Base-by-base conservation (phyloP, 2,888 invertebrate genomes). In the Scaptomyza reducta region DNA sequence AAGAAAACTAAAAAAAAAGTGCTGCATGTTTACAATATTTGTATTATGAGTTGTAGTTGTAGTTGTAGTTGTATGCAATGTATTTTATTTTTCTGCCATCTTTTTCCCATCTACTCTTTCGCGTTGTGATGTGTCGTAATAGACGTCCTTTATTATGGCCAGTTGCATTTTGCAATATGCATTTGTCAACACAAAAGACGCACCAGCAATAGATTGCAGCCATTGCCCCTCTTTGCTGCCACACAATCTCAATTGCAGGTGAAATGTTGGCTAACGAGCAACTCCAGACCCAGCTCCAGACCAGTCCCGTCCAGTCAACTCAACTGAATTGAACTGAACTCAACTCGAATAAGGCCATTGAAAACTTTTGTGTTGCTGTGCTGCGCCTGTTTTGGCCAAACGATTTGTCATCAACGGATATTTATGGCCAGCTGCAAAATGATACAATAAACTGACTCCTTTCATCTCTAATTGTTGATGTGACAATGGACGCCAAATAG, bases 121-220 rank as follows among this genome's bases (percentile, higher is more conserved):
- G 16, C 45, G 27, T 27, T 50, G 42, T 62, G 61, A 71, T 74
- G 61, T 78, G 77, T 70, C 76, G 83, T 74, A 86, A 79, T 82
- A 74, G 74, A 65, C 76, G 79, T 79, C 74, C 79, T 77, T 67
- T 74, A 74, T 69, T 82, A 79, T 70, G 79, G 79, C 86, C 82
- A 82, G 79, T 85, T 79, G 76, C 76, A 75, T 70, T 72, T 68
- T 78, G 79, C 75, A 76, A 85, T 79, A 82, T 85, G 82, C 85
- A 79, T 79, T 85, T 79, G 85, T 79, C 85, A 79, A 85, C 85
- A 78, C 82, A 72, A 65, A 74, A 77, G 73, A 67, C 77, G 58
- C 73, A 55, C 62, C 33, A 47, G 55, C 66, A 69, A 57, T 60
- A 16, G 46, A 55, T 55, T 35, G 40, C 58, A 64, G 64, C 54